These are phyloP conservation scores for Hyles euphorbiae DNA, from an alignment of 1,140 invertebrate species.

Conservation along the genomic window DNA sequence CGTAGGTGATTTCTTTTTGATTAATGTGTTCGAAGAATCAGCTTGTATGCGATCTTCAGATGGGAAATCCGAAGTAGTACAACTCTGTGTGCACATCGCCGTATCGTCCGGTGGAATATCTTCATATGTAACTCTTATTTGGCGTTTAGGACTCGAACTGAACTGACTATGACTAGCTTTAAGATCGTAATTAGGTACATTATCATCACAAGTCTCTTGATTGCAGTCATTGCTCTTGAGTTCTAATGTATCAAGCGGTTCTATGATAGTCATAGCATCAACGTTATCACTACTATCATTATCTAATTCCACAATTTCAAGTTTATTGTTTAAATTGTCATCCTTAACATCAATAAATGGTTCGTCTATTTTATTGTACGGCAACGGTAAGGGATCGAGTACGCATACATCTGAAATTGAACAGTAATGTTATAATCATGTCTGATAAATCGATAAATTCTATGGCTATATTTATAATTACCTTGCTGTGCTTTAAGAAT, in stretches of 20 bases:
- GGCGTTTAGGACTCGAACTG: too few relatives aligned
- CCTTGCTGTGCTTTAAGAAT: slow-evolving; percentile 32
- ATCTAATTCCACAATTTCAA: slow-evolving; percentile 11
- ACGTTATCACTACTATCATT: background rate
- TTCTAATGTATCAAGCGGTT: too few relatives aligned
- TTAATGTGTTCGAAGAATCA: slow-evolving; percentile 4
- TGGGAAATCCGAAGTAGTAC: slow-evolving; percentile 24
- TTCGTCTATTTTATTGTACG: slow-evolving; percentile 14
- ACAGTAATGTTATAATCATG: background rate
- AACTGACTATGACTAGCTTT: too few relatives aligned
- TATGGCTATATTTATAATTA: slow-evolving; percentile 7
- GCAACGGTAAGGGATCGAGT: background rate
- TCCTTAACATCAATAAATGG: slow-evolving; percentile 1
- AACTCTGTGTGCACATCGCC: slow-evolving; percentile 28
- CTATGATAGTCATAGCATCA: too few relatives aligned
- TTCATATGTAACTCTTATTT: slow-evolving; percentile 14
- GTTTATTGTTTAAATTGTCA: background rate
- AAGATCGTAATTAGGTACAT: too few relatives aligned
- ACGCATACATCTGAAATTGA: slow-evolving; percentile 9
- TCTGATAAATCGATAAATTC: background rate
- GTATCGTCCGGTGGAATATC: slow-evolving; percentile 33
- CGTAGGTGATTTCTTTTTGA: slow-evolving; percentile 46
- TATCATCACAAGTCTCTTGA: too few relatives aligned
- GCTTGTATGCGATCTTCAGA: slow-evolving; percentile 48
- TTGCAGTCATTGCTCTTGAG: too few relatives aligned